Conservation (phyloP, 1,140 invertebrate species). For the Ceratitis capitata region DNA sequence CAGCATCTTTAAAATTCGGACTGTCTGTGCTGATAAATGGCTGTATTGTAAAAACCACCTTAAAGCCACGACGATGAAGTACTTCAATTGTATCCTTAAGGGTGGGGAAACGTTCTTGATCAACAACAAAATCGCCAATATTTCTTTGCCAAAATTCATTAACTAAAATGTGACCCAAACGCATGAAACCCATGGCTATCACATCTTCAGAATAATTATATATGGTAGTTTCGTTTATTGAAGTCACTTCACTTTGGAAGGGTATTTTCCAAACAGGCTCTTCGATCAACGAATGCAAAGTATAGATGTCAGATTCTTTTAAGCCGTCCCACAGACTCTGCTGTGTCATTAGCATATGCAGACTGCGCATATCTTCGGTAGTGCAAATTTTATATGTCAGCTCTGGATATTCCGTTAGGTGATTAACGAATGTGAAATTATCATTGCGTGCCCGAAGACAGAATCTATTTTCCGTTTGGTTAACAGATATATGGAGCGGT, state of each 20-base stretch:
- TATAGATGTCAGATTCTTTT: constrained; percentile 77
- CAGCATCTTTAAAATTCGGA: constrained; percentile 79
- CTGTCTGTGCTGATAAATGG: constrained; percentile 89
- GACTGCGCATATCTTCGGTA: constrained; percentile 77
- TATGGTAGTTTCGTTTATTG: constrained; percentile 74
- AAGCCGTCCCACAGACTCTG: constrained; percentile 84
- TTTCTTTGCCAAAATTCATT: constrained; percentile 87
- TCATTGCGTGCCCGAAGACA: constrained; percentile 81
- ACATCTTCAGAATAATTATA: constrained; percentile 86
- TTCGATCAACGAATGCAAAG: constrained; percentile 78
- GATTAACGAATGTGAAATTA: constrained; percentile 80
- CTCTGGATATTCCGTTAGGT: constrained; percentile 71
- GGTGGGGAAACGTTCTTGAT: constrained; percentile 76
- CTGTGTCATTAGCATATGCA: constrained; percentile 76
- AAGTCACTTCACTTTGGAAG: constrained; percentile 70
- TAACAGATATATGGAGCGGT: constrained; percentile 82
- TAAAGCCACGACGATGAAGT: constrained; percentile 83
- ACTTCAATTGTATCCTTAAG: constrained; percentile 83
- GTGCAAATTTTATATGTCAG: constrained; percentile 89
- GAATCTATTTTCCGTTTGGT: constrained; percentile 73
- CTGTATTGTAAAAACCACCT: constrained; percentile 84
- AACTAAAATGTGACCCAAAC: constrained; percentile 82
- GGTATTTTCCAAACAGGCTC: constrained; percentile 88
- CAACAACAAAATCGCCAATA: constrained; percentile 81
- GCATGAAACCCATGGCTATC: constrained; percentile 77